These are phyloP conservation scores for Pungitius pungitius DNA, from an alignment of 2,113 vertebrate genomes.

Conservation along the genomic window DNA sequence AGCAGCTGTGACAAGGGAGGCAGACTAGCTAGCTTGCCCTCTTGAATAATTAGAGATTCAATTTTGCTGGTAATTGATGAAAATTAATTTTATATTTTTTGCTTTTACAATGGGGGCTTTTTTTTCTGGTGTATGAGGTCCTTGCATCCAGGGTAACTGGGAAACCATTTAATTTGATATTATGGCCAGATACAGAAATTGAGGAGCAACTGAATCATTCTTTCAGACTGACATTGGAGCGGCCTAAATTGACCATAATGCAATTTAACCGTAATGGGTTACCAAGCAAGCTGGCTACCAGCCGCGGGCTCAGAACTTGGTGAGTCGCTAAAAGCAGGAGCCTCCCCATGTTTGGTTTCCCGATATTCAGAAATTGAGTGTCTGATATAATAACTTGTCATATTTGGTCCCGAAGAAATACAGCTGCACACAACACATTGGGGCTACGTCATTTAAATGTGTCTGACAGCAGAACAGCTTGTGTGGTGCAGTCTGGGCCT, in stretches of 20 bases:
- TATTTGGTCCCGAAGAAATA: background rate
- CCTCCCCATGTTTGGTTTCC: background rate
- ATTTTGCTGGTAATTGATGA: background rate
- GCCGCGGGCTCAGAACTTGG: background rate
- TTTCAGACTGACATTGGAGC: background rate
- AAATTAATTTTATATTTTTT: background rate
- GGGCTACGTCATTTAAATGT: slow-evolving; percentile 9
- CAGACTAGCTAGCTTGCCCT: background rate
- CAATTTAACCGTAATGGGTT: background rate
- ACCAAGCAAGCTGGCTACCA: background rate
- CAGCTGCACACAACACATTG: background rate
- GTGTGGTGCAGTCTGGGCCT: background rate
- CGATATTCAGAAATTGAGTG: no score
- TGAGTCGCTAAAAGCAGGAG: background rate
- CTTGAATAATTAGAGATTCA: background rate
- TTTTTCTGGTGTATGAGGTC: background rate
- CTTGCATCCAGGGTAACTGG: background rate
- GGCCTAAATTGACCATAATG: background rate
- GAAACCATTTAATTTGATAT: background rate
- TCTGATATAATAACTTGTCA: background rate
- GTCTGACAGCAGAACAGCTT: slow-evolving; percentile 15
- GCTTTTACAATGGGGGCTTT: background rate
- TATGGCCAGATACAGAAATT: background rate
- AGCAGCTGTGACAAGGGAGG: slow-evolving; percentile 7
- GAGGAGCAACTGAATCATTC: background rate